phyloP scores from a whole-genome alignment of 2,797 vertebrate genomes.

The Sebastolobus altivelis region DNA sequence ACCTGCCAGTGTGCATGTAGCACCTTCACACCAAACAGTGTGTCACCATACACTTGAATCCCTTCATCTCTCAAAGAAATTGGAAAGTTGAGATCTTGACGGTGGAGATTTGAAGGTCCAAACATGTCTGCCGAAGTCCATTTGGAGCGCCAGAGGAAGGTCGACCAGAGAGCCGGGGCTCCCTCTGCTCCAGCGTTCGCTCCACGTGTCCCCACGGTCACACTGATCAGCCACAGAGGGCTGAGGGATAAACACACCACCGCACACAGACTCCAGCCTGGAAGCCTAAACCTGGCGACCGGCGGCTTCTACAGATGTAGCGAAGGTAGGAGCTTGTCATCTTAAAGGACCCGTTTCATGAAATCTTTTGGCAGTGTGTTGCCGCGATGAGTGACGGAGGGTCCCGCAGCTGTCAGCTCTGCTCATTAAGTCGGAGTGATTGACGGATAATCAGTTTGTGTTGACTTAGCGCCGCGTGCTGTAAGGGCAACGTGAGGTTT shows the following conservation, averaged over 20 bases:
- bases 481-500: constrained; percentile 60
- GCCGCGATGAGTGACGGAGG: constrained; percentile 67
- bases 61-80: neutral
- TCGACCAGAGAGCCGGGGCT: constrained; percentile 43
- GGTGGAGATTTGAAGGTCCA: neutral
- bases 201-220: constrained; percentile 79
- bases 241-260: constrained; percentile 54
- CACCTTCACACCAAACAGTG: neutral
- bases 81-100: neutral
- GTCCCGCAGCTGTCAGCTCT: constrained; percentile 68
- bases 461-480: constrained; percentile 69
- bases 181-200: constrained; percentile 40
- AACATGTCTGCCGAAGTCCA: constrained; percentile 79
- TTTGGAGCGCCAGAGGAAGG: constrained; percentile 68
- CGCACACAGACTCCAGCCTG: constrained; percentile 42
- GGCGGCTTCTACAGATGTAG: constrained; percentile 63
- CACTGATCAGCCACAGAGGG: constrained; percentile 79
- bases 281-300: constrained; percentile 55
- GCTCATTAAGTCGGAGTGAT: constrained; percentile 78
- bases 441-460: constrained; percentile 80
- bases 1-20: neutral
- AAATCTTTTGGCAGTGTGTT: constrained; percentile 65
- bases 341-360: constrained; percentile 54
- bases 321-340: constrained; percentile 76
- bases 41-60: neutral